Evolutionary conservation across 2,113 vertebrate species (phyloP).

Genomic region (Eptesicus fuscus): DNA sequence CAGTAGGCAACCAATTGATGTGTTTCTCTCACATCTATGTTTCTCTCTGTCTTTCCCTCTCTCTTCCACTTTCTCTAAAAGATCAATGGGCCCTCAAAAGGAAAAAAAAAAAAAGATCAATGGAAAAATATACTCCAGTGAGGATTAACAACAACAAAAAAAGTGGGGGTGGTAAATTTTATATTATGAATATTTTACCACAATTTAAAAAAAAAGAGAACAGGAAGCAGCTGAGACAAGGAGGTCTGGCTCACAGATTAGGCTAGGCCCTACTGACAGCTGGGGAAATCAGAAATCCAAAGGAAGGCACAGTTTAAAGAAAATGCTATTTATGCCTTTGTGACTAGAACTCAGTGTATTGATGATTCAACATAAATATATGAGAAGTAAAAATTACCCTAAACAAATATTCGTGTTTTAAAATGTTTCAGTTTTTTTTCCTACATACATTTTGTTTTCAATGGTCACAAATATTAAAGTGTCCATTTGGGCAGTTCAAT

Average conservation of each 20-base stretch:
- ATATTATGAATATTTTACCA: neutral
- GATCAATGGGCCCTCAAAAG: neutral
- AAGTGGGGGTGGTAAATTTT: neutral
- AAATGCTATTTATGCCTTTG: neutral
- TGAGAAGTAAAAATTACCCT: neutral
- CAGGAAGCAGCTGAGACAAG: neutral
- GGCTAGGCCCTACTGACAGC: neutral
- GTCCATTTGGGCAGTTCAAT: neutral
- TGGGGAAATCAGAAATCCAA: neutral
- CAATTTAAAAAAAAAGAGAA: neutral
- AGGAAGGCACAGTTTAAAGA: neutral
- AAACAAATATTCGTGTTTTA: neutral
- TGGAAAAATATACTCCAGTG: too few relatives aligned
- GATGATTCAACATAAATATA: neutral
- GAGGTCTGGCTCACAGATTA: neutral
- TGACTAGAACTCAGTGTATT: neutral
- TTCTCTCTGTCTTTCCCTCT: neutral
- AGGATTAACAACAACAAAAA: too few relatives aligned
- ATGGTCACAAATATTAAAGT: neutral
- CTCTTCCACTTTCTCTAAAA: neutral
- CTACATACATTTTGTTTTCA: neutral
- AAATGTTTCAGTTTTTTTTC: neutral
- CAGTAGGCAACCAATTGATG: neutral
- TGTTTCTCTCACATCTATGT: neutral
- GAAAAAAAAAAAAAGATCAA: neutral